Evolutionary conservation across 2,888 invertebrate species (phyloP).

Genomic region (Odontocolon sp.): DNA sequence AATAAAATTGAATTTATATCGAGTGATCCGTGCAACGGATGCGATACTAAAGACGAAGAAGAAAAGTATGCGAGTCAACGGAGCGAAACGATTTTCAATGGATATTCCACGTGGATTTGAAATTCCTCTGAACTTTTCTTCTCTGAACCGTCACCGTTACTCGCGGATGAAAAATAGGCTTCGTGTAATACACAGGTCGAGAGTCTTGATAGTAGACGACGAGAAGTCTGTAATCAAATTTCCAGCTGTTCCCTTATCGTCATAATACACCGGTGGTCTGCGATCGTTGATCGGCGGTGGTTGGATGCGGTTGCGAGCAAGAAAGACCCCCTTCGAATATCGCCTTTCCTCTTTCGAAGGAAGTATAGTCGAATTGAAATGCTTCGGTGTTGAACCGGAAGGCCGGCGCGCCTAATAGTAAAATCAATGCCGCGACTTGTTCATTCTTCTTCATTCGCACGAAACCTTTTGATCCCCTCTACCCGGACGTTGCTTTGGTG

Average conservation of each 20-base stretch:
- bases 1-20: slow-evolving; percentile 5
- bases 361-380: slow-evolving; percentile 64
- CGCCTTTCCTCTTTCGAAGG: slow-evolving; percentile 27
- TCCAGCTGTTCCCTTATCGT: slow-evolving; percentile 56
- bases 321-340: slow-evolving; percentile 17
- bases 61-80: background rate
- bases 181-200: slow-evolving; percentile 41
- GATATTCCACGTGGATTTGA: slow-evolving; percentile 54
- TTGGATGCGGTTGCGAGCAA: slow-evolving; percentile 6
- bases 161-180: slow-evolving; percentile 49
- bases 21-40: background rate
- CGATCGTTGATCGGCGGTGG: slow-evolving; percentile 20
- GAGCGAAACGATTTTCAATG: slow-evolving; percentile 47
- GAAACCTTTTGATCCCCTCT: background rate
- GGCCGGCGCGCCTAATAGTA: slow-evolving; percentile 72
- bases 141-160: slow-evolving; percentile 26
- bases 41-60: background rate
- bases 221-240: slow-evolving; percentile 57
- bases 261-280: slow-evolving; percentile 46
- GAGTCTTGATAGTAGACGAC: slow-evolving; percentile 43
- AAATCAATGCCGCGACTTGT: slow-evolving; percentile 71
- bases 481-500: background rate
- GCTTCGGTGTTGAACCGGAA: slow-evolving; percentile 61
- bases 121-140: background rate
- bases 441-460: slow-evolving; percentile 58